Evolutionary conservation across 2,888 invertebrate species (phyloP), one percentile per base, ranked within the genome.

Genomic region (Drosophila quinaria): DNA sequence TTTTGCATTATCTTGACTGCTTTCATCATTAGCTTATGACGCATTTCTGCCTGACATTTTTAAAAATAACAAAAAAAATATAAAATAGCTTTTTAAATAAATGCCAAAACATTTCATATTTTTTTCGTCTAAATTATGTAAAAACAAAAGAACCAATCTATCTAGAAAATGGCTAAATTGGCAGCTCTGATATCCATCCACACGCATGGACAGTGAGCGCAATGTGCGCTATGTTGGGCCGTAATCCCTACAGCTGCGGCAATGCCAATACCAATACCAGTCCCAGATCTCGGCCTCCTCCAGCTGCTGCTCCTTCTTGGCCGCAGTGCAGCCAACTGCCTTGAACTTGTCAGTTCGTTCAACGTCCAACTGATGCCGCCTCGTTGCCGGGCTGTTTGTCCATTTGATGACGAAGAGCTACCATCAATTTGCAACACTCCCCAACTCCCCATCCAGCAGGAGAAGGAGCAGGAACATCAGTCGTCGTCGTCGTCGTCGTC

Each of bases 371-470:
- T 74, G 87, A 68, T 56, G 73, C 66, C 67, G 50, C 50, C 55
- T 54, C 61, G 49, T 13, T 29, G 54, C 61, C 13, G 55, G 58
- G 61, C 78, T 69, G 78, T 85, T 85, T 82, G 79, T 72, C 69
- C 82, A 85, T 87, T 87, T 81, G 75, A 82, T 87, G 85, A 70
- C 72, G 79, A 85, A 82, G 79, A 82, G 72, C 87, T 81, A 75
- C 88, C 82, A 82, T 82, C 86, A 82, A 88, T 86, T 83, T 86
- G 77, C 69, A 88, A 85, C 80, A 71, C 75, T 54, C 46, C 59
- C 67, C 22, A 17, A 11, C 25, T 9, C 13, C 29, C 51, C 4
- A 29, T n/a, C 35, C 51, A 51, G 22, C n/a, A n/a, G n/a, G 6
- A n/a, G 37, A 8, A 39, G 39, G 22, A 51, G 22, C 19, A 44